Evolutionary conservation across 1,140 invertebrate genomes (phyloP).

Genomic region (Lasioglossum baleicum): DNA sequence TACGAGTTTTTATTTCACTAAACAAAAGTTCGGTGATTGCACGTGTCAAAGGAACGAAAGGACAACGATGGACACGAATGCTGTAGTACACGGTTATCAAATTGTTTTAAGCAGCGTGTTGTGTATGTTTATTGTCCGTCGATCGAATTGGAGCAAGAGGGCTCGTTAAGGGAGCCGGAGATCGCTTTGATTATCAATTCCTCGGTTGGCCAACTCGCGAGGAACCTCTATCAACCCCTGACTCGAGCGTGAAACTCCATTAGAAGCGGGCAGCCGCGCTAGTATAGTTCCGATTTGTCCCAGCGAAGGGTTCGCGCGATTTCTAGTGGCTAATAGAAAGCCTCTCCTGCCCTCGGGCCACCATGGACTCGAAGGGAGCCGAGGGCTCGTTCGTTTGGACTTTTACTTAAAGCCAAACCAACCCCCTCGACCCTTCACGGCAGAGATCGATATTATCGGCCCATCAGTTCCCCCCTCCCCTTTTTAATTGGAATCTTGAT

Average conservation of each 20-base stretch:
- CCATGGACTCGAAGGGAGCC: not conserved
- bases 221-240: conserved; percentile 6
- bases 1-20: no score
- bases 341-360: conserved; percentile 7
- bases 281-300: conserved; percentile 52
- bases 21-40: no score
- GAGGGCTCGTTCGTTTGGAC: conserved; percentile 35
- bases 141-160: not conserved
- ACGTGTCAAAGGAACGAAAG: no score
- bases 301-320: conserved; percentile 53
- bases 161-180: conserved; percentile 17
- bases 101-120: no score
- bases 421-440: conserved; percentile 10
- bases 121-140: no score
- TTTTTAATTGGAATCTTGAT: conserved; percentile 8
- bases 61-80: no score
- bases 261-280: conserved; percentile 30
- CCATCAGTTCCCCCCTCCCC: not conserved
- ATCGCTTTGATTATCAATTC: conserved; percentile 66
- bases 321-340: conserved; percentile 60
- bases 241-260: conserved; percentile 62
- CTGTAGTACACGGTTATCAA: no score
- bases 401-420: conserved; percentile 54
- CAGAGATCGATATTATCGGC: conserved; percentile 39
- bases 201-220: conserved; percentile 50